phyloP scores from a whole-genome alignment of 2,797 vertebrate species.

The Rousettus madagascariensis region DNA sequence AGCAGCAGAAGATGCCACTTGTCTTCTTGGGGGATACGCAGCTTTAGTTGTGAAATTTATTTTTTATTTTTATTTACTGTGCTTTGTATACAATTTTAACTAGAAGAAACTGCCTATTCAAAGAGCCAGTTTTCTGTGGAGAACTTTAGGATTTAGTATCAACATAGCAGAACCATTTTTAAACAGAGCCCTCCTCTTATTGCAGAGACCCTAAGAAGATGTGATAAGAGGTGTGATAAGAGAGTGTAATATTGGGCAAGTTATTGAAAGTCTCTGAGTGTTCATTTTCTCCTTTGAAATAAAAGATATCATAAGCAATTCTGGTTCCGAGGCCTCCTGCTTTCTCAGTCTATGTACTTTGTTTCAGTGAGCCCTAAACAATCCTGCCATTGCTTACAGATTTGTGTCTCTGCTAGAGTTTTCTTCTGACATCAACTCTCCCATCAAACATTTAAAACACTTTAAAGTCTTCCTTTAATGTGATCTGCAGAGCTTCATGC shows the following conservation, averaged over 20 bases:
- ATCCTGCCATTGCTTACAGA: not conserved
- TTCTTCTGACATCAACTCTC: not conserved
- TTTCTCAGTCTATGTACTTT: not conserved
- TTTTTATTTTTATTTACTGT: constrained; percentile 2
- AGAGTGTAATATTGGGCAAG: not conserved
- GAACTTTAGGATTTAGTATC: not conserved
- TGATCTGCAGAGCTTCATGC: not conserved
- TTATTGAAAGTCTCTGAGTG: not conserved
- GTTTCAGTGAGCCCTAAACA: not conserved
- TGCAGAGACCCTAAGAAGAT: not conserved
- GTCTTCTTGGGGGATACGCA: not conserved
- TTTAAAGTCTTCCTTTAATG: not conserved
- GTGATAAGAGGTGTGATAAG: not conserved
- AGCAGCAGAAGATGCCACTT: not conserved
- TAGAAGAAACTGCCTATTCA: not conserved
- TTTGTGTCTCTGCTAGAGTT: not conserved
- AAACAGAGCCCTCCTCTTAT: not conserved
- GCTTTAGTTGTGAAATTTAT: not conserved
- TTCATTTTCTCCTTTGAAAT: not conserved
- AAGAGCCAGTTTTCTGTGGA: not conserved
- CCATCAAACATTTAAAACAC: not conserved
- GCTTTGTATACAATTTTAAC: not conserved
- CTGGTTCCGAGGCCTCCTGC: not conserved
- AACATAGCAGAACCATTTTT: not conserved
- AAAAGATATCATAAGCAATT: not conserved